These are phyloP conservation scores for Mellilla xanthometata DNA, from an alignment of 2,888 invertebrate genomes.

Conservation along the genomic window DNA sequence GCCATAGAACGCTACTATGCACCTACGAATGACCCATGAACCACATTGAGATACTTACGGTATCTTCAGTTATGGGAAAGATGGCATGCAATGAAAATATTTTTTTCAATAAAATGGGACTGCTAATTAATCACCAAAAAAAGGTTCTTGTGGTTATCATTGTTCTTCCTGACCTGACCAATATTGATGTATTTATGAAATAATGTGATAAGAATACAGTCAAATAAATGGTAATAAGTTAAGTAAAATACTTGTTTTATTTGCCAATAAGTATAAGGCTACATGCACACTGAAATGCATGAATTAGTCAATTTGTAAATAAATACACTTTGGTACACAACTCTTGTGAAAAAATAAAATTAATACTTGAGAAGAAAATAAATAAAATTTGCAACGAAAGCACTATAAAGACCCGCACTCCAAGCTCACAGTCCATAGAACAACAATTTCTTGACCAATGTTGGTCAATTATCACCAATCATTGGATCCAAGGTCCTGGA, in stretches of 20 bases:
- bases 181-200: too few relatives aligned
- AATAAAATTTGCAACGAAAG: slow-evolving; percentile 24
- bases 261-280: slow-evolving; percentile 5
- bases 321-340: slow-evolving; percentile 21
- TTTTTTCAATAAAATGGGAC: too few relatives aligned
- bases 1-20: too few relatives aligned
- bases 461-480: slow-evolving; percentile 76
- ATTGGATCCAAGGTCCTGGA: slow-evolving; percentile 86
- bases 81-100: too few relatives aligned
- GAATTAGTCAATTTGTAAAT: slow-evolving; percentile 20
- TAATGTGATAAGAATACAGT: too few relatives aligned
- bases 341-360: neutral
- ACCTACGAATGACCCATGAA: too few relatives aligned
- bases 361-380: slow-evolving; percentile 24
- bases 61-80: too few relatives aligned
- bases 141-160: too few relatives aligned
- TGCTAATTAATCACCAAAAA: too few relatives aligned
- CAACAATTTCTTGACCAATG: neutral
- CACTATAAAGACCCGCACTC: slow-evolving; percentile 25
- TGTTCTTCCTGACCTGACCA: too few relatives aligned
- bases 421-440: slow-evolving; percentile 23
- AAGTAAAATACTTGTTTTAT: slow-evolving; percentile 9
- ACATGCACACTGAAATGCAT: slow-evolving; percentile 17
- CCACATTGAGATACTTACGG: too few relatives aligned
- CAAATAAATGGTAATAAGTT: too few relatives aligned